Evolutionary conservation across 1,140 invertebrate species (phyloP).

Genomic region (Drosophila trapezifrons): DNA sequence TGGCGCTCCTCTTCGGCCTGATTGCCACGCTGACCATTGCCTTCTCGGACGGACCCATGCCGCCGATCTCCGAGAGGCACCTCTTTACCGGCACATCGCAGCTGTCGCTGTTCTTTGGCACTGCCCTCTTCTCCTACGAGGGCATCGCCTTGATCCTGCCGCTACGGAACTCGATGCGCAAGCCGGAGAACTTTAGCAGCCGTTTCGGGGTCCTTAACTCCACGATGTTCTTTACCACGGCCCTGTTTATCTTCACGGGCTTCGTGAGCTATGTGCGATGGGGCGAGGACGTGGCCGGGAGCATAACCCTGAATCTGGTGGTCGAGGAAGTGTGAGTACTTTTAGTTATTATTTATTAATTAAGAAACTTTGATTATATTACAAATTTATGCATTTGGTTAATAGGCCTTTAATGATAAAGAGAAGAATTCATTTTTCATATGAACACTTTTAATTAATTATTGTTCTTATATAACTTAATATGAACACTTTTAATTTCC

Average conservation of each 20-base stretch:
- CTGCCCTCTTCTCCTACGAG: constrained; percentile 91
- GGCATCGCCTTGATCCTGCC: constrained; percentile 93
- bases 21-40: constrained; percentile 89
- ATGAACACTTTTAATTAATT: no score
- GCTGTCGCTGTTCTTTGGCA: constrained; percentile 90
- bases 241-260: constrained; percentile 89
- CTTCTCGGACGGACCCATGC: constrained; percentile 87
- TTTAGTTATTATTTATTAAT: no score
- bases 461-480: neutral
- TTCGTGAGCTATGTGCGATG: constrained; percentile 91
- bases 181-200: constrained; percentile 90
- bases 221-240: constrained; percentile 89
- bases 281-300: constrained; percentile 86
- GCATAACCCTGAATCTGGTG: constrained; percentile 88
- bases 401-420: no score
- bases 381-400: no score
- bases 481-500: neutral
- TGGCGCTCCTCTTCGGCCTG: constrained; percentile 88
- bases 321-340: constrained; percentile 77
- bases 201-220: constrained; percentile 92
- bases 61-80: constrained; percentile 85
- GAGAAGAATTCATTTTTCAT: no score
- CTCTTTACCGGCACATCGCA: constrained; percentile 86
- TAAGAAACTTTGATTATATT: no score
- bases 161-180: constrained; percentile 94